Evolutionary conservation across 2,888 invertebrate species (phyloP).

Genomic region (Aleiodes leptofemur): DNA sequence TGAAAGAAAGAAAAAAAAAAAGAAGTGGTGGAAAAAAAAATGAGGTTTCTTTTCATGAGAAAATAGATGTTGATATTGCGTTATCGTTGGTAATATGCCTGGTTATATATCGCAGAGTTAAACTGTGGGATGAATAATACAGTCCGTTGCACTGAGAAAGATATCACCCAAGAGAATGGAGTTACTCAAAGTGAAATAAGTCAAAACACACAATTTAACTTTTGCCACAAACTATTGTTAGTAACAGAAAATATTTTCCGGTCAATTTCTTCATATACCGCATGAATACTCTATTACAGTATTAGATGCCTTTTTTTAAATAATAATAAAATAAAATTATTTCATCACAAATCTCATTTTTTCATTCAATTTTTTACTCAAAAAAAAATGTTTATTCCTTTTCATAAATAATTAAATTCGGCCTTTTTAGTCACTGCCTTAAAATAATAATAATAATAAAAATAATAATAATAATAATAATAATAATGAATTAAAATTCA

Average conservation of each 20-base stretch:
- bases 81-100: constrained; percentile 9
- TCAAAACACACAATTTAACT: constrained; percentile 12
- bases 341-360: too few species aligned
- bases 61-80: constrained; percentile 23
- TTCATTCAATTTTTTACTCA: too few species aligned
- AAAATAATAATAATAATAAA: too few species aligned
- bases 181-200: background rate
- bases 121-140: background rate
- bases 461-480: too few species aligned
- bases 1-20: background rate
- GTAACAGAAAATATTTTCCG: background rate
- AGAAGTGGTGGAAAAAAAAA: too few species aligned
- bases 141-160: background rate
- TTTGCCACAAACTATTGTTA: constrained; percentile 12
- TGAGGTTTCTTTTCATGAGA: background rate
- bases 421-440: too few species aligned
- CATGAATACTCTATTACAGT: constrained; percentile 19
- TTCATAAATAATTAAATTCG: too few species aligned
- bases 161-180: background rate
- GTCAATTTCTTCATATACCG: background rate
- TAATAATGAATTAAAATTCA: too few species aligned
- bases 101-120: constrained; percentile 5
- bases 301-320: background rate
- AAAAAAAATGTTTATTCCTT: too few species aligned
- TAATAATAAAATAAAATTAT: background rate